Conservation (phyloP, 2,797 vertebrate genomes). For the Lophotriccus pileatus region DNA sequence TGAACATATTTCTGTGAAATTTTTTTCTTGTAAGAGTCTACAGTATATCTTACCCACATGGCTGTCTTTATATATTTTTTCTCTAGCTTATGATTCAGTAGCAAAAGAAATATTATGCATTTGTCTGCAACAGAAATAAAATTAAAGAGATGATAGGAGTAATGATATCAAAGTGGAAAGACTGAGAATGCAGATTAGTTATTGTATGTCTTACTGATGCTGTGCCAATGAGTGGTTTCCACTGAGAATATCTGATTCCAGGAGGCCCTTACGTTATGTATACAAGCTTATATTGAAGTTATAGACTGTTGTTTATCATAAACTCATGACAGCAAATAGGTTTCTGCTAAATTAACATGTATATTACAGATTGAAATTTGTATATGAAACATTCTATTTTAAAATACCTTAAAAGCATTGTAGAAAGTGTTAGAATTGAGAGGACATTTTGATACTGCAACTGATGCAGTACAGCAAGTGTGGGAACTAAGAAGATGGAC, state of each 20-base stretch:
- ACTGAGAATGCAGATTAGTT: neutral
- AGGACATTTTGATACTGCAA: neutral
- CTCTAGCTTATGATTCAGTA: neutral
- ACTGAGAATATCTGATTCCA: conserved; percentile 3
- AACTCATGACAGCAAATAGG: neutral
- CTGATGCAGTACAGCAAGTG: neutral
- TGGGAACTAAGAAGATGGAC: neutral
- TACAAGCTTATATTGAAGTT: neutral
- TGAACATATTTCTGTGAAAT: neutral
- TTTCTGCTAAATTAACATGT: neutral
- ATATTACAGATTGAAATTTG: neutral
- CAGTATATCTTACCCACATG: neutral
- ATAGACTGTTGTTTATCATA: neutral
- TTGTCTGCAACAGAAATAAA: neutral
- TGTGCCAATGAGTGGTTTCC: neutral
- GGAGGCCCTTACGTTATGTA: neutral
- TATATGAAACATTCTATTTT: neutral
- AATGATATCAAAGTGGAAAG: neutral
- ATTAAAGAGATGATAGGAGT: neutral
- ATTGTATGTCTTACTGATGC: neutral
- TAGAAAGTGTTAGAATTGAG: neutral
- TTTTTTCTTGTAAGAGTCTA: neutral
- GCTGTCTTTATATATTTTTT: conserved; percentile 5
- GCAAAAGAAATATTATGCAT: neutral
- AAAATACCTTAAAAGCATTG: neutral